Conservation (phyloP, 2,113 vertebrate species). For the Clarias magur region DNA sequence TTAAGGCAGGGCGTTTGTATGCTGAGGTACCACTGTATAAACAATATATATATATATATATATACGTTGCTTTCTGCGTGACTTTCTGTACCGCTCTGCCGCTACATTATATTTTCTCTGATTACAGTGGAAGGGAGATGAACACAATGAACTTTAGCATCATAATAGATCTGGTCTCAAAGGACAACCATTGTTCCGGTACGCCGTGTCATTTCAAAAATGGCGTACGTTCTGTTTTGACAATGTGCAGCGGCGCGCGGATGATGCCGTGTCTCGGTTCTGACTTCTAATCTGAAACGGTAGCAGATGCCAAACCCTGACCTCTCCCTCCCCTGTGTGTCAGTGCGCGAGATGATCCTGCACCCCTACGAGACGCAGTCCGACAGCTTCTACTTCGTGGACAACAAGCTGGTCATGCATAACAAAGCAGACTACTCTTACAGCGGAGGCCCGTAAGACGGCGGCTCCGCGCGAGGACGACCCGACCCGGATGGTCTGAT, state of each 20-base stretch:
- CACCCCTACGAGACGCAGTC: constrained; percentile 96
- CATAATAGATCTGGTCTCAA: neutral
- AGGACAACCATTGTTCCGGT: too few species aligned
- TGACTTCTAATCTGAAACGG: neutral
- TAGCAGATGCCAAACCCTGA: neutral
- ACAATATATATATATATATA: too few species aligned
- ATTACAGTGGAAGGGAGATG: neutral
- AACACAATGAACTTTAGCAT: neutral
- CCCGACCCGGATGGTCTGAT: constrained; percentile 36
- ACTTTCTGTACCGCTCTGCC: neutral
- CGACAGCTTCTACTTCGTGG: constrained; percentile 99
- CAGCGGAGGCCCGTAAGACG: constrained; percentile 84
- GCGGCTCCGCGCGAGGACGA: neutral
- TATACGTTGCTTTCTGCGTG: neutral
- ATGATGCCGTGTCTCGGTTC: neutral
- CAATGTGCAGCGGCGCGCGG: neutral
- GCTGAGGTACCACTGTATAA: too few species aligned
- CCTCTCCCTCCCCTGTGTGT: constrained; percentile 20
- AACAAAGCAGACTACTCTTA: constrained; percentile 99
- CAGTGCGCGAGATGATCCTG: constrained; percentile 94
- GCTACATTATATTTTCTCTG: neutral
- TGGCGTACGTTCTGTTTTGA: neutral
- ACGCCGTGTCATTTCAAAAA: neutral
- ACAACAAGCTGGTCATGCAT: constrained; percentile 98
- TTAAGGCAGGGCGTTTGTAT: too few species aligned